Evolutionary conservation across 1,140 invertebrate species (phyloP), one percentile per base, ranked within the genome.

Genomic region (Tribolium madens): DNA sequence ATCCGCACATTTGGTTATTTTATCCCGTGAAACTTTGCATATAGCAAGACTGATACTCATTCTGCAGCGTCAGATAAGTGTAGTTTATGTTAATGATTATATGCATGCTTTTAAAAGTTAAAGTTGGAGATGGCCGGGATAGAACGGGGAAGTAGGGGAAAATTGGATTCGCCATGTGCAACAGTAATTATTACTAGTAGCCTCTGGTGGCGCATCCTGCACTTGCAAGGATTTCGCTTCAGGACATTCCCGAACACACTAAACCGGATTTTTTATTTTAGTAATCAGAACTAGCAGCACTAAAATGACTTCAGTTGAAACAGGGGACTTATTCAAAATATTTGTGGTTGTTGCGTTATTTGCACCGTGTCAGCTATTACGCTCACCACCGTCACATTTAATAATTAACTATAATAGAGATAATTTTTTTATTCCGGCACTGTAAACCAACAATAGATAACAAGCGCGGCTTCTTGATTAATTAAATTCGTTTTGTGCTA

Each of bases 71-170:
- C 76, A 83, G 82, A 83, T 83, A 83, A 83, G 79, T 83, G 79
- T 81, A 78, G 73, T 84, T 84, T 84, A 84, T 83, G 83, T 82
- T 83, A 84, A 84, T 84, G 83, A 84, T 84, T 84, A 84, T 84
- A 83, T 84, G 83, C 83, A 84, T 79, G 83, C 81, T 83, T 83
- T 84, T 84, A 84, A 84, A 82, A 83, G 81, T 83, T 83, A 80
- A 81, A 78, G 68, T 72, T 53, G 31, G 69, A 77, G 74, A 76
- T 76, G 79, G 73, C 68, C 69, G 42, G 31, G 73, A 18, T 73
- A 53, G 70, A 33, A 75, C 47, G 73, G 36, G 75, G 78, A 79
- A 76, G 78, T 77, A 77, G 78, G 79, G 73, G 71, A 73, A 82
- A 84, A 84, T 84, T 84, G 83, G 83, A 84, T 83, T 78, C 80